A percentile compares a stretch with the other conserved stretches of the same genome.
Evolutionary conservation across 1,140 invertebrate genomes (phyloP).

Genomic region (Diabrotica virgifera): DNA sequence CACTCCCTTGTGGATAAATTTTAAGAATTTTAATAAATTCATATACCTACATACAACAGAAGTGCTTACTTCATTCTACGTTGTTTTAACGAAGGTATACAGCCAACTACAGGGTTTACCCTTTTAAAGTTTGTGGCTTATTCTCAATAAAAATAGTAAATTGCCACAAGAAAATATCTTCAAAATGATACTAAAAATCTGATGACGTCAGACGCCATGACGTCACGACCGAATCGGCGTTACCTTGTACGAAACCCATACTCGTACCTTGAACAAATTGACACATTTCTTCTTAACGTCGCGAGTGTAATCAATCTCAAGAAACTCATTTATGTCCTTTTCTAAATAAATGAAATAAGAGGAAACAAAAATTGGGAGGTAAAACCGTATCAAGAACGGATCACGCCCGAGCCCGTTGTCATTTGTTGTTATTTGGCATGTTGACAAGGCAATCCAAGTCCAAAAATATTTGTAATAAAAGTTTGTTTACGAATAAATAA

Average conservation of each 20-base stretch:
- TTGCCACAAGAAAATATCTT: no score
- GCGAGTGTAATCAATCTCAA: background rate
- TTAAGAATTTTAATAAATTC: no score
- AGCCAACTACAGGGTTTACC: no score
- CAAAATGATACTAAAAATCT: no score
- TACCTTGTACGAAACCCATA: background rate
- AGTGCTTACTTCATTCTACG: no score
- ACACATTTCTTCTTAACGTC: slow-evolving; percentile 2
- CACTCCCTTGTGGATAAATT: no score
- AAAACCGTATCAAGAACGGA: background rate
- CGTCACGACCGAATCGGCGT: background rate
- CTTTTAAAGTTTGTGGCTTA: no score
- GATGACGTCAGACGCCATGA: no score
- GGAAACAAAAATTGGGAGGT: slow-evolving; percentile 2
- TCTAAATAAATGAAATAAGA: slow-evolving; percentile 3
- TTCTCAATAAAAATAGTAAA: no score
- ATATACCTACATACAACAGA: no score
- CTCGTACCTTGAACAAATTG: background rate
- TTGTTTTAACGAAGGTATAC: no score
- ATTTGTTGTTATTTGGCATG: background rate
- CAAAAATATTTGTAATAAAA: background rate
- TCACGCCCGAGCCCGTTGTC: background rate
- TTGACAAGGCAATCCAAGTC: background rate
- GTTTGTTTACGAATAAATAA: background rate
- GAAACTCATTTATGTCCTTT: slow-evolving; percentile 2